Conservation (phyloP, 1,140 invertebrate species). For the Zaprionus lachaisei region DNA sequence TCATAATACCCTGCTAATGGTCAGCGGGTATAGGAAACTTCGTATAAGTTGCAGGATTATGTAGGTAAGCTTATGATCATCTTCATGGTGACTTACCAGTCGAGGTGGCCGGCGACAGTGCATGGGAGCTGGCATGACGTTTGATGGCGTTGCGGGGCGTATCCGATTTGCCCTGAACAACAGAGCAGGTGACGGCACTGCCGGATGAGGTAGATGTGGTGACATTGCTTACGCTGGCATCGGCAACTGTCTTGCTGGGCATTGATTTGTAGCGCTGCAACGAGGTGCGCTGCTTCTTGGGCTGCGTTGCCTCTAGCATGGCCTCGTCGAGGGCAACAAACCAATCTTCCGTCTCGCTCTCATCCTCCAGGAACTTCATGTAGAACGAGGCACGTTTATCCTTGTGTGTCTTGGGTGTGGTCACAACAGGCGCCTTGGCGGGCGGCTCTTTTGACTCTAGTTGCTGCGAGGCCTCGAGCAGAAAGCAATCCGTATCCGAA, state of each 20-base stretch:
- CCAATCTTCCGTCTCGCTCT: conserved; percentile 73
- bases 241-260: conserved; percentile 50
- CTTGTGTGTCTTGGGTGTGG: conserved; percentile 55
- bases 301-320: conserved; percentile 57
- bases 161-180: conserved; percentile 3
- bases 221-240: conserved; percentile 19
- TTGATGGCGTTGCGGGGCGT: conserved; percentile 59
- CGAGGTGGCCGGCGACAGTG: conserved; percentile 59
- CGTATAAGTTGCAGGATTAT: neutral
- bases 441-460: conserved; percentile 50
- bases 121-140: conserved; percentile 68
- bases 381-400: conserved; percentile 74
- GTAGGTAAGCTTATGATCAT: neutral
- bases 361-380: conserved; percentile 81
- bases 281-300: conserved; percentile 72
- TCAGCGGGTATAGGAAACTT: too few species aligned
- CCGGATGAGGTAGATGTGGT: conserved; percentile 17
- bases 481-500: conserved; percentile 71
- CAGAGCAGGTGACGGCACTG: conserved; percentile 2
- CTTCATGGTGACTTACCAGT: conserved; percentile 45
- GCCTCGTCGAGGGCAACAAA: conserved; percentile 71
- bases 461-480: conserved; percentile 76
- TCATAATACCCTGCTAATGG: too few species aligned
- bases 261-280: conserved; percentile 80
- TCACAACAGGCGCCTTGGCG: conserved; percentile 12